A percentile compares a stretch with the other conserved stretches of the same genome.
These are phyloP conservation scores for Taenioides sp. DNA, from an alignment of 2,797 vertebrate genomes.

Conservation along the genomic window DNA sequence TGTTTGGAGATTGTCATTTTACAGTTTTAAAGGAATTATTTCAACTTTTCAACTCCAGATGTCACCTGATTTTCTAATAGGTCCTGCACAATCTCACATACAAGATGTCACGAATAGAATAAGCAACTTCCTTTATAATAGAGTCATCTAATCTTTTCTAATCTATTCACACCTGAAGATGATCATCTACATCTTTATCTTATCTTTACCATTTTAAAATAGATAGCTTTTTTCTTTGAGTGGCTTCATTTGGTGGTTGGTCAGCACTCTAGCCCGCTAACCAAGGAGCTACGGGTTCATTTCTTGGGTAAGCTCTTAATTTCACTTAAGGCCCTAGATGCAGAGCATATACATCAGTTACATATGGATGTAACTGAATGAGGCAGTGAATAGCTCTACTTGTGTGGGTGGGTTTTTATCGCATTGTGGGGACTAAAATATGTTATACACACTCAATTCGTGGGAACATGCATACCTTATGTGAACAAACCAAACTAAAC, in stretches of 20 bases:
- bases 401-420: no score
- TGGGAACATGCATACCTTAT: no score
- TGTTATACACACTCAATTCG: no score
- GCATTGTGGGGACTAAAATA: no score
- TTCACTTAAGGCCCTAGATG: not conserved
- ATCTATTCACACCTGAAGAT: not conserved
- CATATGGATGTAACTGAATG: not conserved
- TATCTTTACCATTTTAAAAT: not conserved
- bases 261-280: not conserved
- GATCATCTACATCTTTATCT: not conserved
- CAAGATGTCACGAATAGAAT: not conserved
- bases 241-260: not conserved
- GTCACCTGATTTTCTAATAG: not conserved
- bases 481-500: no score
- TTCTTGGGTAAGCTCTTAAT: not conserved
- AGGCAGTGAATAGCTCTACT: not conserved
- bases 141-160: not conserved
- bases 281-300: not conserved
- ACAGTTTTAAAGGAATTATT: not conserved
- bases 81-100: not conserved
- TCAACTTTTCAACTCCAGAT: constrained; percentile 1
- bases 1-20: constrained; percentile 35
- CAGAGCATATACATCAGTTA: not conserved
- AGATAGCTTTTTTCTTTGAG: not conserved
- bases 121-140: not conserved